These are phyloP conservation scores for Diplogasteroides magnus DNA, from an alignment of 1,140 invertebrate species.

Conservation along the genomic window DNA sequence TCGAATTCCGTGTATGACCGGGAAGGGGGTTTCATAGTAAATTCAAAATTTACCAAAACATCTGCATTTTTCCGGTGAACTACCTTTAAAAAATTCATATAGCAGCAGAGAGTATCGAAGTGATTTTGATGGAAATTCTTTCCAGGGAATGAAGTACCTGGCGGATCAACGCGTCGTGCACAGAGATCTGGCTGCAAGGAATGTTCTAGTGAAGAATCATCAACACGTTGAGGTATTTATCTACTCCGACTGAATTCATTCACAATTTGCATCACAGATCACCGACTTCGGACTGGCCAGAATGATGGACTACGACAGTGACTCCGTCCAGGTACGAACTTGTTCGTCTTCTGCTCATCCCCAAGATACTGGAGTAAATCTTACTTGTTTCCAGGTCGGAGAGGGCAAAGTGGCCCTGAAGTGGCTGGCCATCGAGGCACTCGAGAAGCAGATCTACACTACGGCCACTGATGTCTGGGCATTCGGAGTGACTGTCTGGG, in stretches of 20 bases:
- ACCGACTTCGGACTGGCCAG: neutral
- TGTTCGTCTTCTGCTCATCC: too few relatives aligned
- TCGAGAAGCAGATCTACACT: neutral
- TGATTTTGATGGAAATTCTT: neutral
- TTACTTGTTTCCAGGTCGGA: too few relatives aligned
- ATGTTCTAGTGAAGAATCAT: neutral
- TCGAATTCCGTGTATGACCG: too few relatives aligned
- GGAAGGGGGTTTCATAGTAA: too few relatives aligned
- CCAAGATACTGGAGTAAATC: too few relatives aligned
- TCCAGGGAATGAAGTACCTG: neutral
- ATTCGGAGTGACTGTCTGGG: neutral
- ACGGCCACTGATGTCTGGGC: neutral
- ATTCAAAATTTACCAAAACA: too few relatives aligned
- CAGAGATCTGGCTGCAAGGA: neutral
- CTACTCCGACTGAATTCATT: neutral
- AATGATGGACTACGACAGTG: neutral
- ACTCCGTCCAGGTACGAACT: neutral
- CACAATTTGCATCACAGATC: neutral
- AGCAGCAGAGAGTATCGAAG: too few relatives aligned
- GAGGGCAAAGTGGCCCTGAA: neutral
- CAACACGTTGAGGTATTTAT: neutral
- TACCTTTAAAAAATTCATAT: too few relatives aligned
- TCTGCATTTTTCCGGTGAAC: too few relatives aligned
- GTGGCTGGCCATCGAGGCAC: neutral
- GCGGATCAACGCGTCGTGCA: neutral